A percentile compares a stretch with the other conserved stretches of the same genome.
Evolutionary conservation across 2,888 invertebrate genomes (phyloP).

Genomic region (Ommatoiulus sabulosus): DNA sequence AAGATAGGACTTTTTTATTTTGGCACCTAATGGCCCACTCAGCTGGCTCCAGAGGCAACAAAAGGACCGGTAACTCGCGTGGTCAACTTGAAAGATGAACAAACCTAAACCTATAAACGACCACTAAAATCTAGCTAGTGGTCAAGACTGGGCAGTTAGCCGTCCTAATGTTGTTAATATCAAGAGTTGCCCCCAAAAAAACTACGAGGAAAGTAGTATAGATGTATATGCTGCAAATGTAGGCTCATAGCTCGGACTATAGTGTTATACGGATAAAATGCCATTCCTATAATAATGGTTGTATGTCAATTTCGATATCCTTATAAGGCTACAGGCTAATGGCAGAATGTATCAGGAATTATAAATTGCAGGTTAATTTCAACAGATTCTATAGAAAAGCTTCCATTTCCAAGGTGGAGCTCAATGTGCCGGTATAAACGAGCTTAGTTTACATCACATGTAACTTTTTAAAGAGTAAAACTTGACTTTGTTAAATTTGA

Average conservation of each 20-base stretch:
- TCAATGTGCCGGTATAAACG: too few species aligned
- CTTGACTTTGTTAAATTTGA: too few species aligned
- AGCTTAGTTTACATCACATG: too few species aligned
- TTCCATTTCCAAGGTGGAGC: too few species aligned
- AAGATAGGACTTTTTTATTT: constrained; percentile 12
- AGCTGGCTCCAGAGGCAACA: constrained; percentile 14
- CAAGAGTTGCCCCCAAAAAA: neutral
- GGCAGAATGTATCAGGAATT: too few species aligned
- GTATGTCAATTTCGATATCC: neutral
- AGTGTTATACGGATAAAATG: neutral
- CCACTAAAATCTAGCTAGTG: constrained; percentile 18
- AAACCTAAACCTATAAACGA: constrained; percentile 34
- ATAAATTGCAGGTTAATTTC: too few species aligned
- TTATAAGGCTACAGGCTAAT: neutral
- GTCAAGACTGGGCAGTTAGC: constrained; percentile 28
- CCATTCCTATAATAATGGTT: neutral
- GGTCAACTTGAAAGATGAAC: constrained; percentile 15
- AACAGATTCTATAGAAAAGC: too few species aligned
- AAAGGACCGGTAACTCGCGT: neutral
- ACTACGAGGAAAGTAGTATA: neutral
- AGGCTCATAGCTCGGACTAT: neutral
- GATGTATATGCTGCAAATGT: neutral
- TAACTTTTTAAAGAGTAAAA: too few species aligned
- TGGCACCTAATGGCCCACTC: constrained; percentile 34
- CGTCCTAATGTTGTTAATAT: neutral